Evolutionary conservation across 1,140 invertebrate species (phyloP).

Genomic region (Lasaia peninsularis): DNA sequence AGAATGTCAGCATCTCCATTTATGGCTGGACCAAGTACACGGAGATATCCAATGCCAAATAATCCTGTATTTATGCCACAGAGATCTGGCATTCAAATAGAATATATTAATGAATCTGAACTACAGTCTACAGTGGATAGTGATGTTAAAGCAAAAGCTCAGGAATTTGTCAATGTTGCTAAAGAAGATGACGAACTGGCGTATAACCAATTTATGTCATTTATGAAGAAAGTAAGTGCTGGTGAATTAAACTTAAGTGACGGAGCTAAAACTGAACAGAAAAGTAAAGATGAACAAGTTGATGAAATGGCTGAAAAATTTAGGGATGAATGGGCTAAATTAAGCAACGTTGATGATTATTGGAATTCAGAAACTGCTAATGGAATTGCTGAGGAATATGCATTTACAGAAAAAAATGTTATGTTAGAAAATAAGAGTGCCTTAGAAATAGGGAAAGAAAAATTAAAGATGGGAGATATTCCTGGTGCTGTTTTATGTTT

Average conservation of each 20-base stretch:
- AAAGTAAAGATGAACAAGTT: slow-evolving; percentile 63
- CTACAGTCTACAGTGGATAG: slow-evolving; percentile 34
- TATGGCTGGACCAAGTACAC: slow-evolving; percentile 36
- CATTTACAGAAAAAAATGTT: slow-evolving; percentile 92
- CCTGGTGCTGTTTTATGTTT: slow-evolving; percentile 97
- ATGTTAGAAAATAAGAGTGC: slow-evolving; percentile 89
- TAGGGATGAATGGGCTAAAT: slow-evolving; percentile 73
- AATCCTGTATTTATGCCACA: slow-evolving; percentile 31
- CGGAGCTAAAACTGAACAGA: slow-evolving; percentile 40
- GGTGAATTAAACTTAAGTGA: slow-evolving; percentile 76
- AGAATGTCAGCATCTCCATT: slow-evolving; percentile 42
- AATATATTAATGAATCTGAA: slow-evolving; percentile 60
- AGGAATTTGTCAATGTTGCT: slow-evolving; percentile 79
- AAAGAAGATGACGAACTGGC: slow-evolving; percentile 84
- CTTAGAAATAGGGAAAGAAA: slow-evolving; percentile 90
- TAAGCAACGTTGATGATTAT: slow-evolving; percentile 63
- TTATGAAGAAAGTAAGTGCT: slow-evolving; percentile 88
- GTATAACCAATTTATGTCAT: slow-evolving; percentile 91
- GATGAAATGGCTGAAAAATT: slow-evolving; percentile 70
- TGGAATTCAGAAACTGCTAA: slow-evolving; percentile 57
- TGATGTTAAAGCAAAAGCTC: slow-evolving; percentile 68
- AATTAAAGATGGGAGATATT: slow-evolving; percentile 91
- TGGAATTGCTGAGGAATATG: slow-evolving; percentile 83
- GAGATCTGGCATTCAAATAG: slow-evolving; percentile 48
- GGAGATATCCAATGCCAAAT: slow-evolving; percentile 39